phyloP scores from a whole-genome alignment of 2,888 invertebrate species.

The Marronus borbonicus region DNA sequence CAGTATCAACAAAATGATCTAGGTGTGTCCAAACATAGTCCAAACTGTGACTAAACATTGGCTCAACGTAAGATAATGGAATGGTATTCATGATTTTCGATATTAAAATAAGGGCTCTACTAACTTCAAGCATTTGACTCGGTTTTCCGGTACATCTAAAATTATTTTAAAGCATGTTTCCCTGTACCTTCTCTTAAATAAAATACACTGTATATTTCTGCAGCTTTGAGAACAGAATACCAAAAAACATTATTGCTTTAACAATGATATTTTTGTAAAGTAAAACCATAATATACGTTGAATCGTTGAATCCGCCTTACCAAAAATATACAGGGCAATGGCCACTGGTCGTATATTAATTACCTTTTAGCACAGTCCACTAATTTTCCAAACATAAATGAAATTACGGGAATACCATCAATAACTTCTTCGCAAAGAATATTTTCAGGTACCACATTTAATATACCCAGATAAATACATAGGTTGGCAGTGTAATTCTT shows the following conservation, averaged over 20 bases:
- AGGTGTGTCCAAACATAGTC: constrained; percentile 75
- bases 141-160: constrained; percentile 62
- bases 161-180: constrained; percentile 13
- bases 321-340: no score
- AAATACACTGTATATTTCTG: no score
- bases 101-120: constrained; percentile 61
- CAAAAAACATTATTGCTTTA: no score
- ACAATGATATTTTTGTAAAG: no score
- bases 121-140: constrained; percentile 63
- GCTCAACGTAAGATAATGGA: constrained; percentile 58
- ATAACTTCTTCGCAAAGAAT: constrained; percentile 56
- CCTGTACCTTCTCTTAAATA: no score
- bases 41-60: constrained; percentile 65
- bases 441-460: constrained; percentile 58
- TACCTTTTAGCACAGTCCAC: constrained; percentile 65
- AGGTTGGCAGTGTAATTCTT: constrained; percentile 54
- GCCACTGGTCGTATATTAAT: no score
- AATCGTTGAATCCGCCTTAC: no score
- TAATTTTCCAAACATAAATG: constrained; percentile 63
- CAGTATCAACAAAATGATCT: constrained; percentile 79
- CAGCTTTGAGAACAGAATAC: no score
- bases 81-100: constrained; percentile 60
- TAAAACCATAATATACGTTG: no score
- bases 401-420: constrained; percentile 60
- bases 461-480: constrained; percentile 62